Base-by-base conservation (phyloP, 2,888 invertebrate genomes). In the Crematogaster levior region DNA sequence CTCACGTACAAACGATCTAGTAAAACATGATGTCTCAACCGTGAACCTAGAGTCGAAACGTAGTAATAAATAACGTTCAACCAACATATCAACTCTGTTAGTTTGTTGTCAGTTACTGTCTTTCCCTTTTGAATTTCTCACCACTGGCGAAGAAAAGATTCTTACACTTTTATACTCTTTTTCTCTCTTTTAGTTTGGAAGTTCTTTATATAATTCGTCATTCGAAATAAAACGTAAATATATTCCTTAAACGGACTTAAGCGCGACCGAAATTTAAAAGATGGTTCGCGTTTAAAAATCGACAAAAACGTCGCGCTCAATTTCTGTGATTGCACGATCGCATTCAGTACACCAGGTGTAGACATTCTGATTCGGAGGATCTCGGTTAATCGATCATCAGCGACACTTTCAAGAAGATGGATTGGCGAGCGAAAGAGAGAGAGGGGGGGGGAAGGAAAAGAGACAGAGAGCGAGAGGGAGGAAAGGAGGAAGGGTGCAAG, bases 301-400 rank as follows among this genome's bases (percentile, higher is more conserved):
- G 37, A 3, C 40, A 58, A 68, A 68, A 61, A 63, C 37, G 12
- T 18, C 27, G 40, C 21, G 21, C 46, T 72, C 53, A 84, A 79
- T 83, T 79, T 66, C 46, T 53, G 66, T 46, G 61, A 84, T 70
- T 83, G 74, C 40, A 66, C 63, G 30, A 60, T 68, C 34, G 40
- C 18, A 37, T 68, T 46, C 27, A 10, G 48, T 60, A 27, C 24
- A 12, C 34, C 43, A 66, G 37, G 40, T 56, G 21, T 40, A 53
- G 3, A 7, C n/a, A 12, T 53, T 40, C 27, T 15, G 40, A 10
- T 58, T 27, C 9, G 40, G 21, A 43, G 7, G 12, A 68, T 46
- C 15, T 40, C 21, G 58, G 46, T 83, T 81, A 81, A 84, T 68
- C 53, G 68, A 77, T 77, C 48, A 68, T 81, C 81, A 73, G 60